Evolutionary conservation across 2,797 vertebrate genomes (phyloP), one percentile per base, ranked within the genome.

Genomic region (Naso thynnoides): DNA sequence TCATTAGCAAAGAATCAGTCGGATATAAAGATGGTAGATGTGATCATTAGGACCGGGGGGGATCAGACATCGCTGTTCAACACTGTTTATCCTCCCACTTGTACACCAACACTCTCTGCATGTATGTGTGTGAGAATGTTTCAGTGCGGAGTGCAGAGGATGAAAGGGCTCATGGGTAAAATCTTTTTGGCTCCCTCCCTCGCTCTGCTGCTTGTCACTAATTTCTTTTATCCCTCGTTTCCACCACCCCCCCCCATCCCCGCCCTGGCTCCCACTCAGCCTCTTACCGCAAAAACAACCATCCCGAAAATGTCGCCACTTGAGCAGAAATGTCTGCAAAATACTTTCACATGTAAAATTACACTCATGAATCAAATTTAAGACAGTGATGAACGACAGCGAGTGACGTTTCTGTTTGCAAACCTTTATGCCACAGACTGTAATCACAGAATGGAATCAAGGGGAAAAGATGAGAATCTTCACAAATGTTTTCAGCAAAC

Each of bases 61-160:
- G 87, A 76, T 81, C 81, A 86, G 81, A 79, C 87, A 61, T 77
- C 84, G 53, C 84, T 66, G 82, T 78, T 26, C 61, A 21, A 70
- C 63, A 73, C 75, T 78, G 89, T 90, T 90, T 86, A 80, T 86
- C 73, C 84, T 88, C 86, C 84, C 77, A 88, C 83, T 58, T 63
- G 65, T 16, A 58, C 74, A 78, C 29, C 27, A 61, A 65, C 73
- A 61, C 54, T 19, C 8, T n/a, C 44, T 64, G 66, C 42, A 38
- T 57, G 55, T 44, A 48, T 31, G 38, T 48, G 56, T 18, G 38
- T 18, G 44, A 14, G 63, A 21, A 36, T 44, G 48, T 76, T 73
- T 77, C 68, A 29, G 60, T 60, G 15, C 60, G 24, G n/a, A 16
- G 53, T 57, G 13, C 79, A 75, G 81, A 72, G 74, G 84, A 91